phyloP scores from a whole-genome alignment of 2,888 invertebrate species.

The Entomobrya proxima region DNA sequence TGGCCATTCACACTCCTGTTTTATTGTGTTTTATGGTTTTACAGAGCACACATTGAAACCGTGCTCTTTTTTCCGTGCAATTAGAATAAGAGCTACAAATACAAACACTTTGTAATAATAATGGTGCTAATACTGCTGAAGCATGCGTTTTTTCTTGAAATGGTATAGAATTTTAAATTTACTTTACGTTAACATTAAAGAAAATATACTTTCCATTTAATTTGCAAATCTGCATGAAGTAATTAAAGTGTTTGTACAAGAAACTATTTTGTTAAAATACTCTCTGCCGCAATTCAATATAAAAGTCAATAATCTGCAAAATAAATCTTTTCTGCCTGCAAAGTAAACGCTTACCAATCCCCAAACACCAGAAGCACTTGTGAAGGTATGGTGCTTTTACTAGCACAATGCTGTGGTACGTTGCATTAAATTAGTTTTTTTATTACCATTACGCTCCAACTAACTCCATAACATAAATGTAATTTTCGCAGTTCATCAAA shows the following conservation, averaged over 20 bases:
- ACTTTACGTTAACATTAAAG: no score
- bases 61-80: background rate
- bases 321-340: no score
- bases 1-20: constrained; percentile 31
- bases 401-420: no score
- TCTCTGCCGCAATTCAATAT: no score
- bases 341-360: no score
- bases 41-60: background rate
- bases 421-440: no score
- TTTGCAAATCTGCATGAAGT: background rate
- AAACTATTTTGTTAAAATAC: background rate
- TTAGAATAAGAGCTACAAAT: background rate
- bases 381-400: background rate
- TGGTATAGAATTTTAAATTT: background rate
- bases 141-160: background rate
- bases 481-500: constrained; percentile 22
- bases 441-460: background rate
- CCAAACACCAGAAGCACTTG: background rate
- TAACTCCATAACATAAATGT: background rate
- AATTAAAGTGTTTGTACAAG: background rate
- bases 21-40: background rate
- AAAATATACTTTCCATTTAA: background rate
- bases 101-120: background rate
- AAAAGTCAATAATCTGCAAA: no score
- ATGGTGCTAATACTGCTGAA: no score